These are phyloP conservation scores for Coptotermes formosanus DNA, from an alignment of 1,140 invertebrate species.

Conservation along the genomic window DNA sequence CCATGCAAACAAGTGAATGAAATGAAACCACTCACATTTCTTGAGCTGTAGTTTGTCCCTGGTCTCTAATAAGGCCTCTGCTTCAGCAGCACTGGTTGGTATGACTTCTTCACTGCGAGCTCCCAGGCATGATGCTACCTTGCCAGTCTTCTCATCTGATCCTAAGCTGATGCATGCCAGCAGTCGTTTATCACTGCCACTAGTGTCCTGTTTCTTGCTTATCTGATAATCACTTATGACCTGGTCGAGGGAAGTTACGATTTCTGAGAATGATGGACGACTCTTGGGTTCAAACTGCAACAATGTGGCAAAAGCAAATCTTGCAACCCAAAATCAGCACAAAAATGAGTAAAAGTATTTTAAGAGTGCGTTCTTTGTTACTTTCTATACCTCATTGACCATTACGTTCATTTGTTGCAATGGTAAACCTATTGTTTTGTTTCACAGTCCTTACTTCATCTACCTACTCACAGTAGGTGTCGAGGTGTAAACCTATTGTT, in stretches of 20 bases:
- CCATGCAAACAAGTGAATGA: too few species aligned
- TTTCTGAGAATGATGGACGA: slow-evolving; percentile 79
- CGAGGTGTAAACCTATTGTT: too few species aligned
- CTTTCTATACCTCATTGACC: too few species aligned
- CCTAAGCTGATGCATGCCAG: slow-evolving; percentile 44
- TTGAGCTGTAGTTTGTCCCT: slow-evolving; percentile 1
- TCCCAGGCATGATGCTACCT: slow-evolving; percentile 48
- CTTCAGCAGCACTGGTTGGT: slow-evolving; percentile 20
- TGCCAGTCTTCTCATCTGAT: not conserved
- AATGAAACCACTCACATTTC: slow-evolving; percentile 24
- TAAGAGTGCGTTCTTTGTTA: too few species aligned
- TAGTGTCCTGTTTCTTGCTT: not conserved
- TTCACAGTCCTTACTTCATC: too few species aligned
- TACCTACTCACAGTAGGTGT: too few species aligned
- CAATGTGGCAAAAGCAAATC: not conserved
- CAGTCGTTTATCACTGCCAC: slow-evolving; percentile 39
- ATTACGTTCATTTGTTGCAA: too few species aligned
- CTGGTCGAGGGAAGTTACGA: slow-evolving; percentile 61
- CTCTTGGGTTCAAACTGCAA: slow-evolving; percentile 79
- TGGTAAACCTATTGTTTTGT: too few species aligned
- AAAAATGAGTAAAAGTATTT: too few species aligned
- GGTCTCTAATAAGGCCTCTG: slow-evolving; percentile 6
- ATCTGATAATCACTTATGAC: slow-evolving; percentile 51
- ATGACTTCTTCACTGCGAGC: slow-evolving; percentile 38
- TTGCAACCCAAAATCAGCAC: too few species aligned